Conservation (phyloP, 2,113 vertebrate species). For the Bos taurus region ARS-UCD2.0 NC_037336.1:37366001-37366500, state of each 20-base stretch:
- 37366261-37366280: background rate
- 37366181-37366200: background rate
- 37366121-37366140: background rate
- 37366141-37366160: background rate
- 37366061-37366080: background rate
- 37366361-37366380: background rate
- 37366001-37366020: background rate
- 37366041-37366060: background rate
- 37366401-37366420: background rate
- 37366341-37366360: background rate
- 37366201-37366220: background rate
- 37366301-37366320: background rate
- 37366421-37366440: background rate
- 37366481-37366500: background rate
- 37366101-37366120: background rate
- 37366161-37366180: background rate
- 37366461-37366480: background rate
- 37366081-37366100: background rate
- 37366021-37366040: background rate
- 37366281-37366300: background rate
- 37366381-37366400: background rate
- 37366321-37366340: background rate
- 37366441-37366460: background rate
- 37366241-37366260: background rate
- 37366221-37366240: background rate